A percentile compares a stretch with the other conserved stretches of the same genome.
These are phyloP conservation scores for Orthochromis malagaraziensis DNA, from an alignment of 2,113 vertebrate genomes.

Conservation along the genomic window DNA sequence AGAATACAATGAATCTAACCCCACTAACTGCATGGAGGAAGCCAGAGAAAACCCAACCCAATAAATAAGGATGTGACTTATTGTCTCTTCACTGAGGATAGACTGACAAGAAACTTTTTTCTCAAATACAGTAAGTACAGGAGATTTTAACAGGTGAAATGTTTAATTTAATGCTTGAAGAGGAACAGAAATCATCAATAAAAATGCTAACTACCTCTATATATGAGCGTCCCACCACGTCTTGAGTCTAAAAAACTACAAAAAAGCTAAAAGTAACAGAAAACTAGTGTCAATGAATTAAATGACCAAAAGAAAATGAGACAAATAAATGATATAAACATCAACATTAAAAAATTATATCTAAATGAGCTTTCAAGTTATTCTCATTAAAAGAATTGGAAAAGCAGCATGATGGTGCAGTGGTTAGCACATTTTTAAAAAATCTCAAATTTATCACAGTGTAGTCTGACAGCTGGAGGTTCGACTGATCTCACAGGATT, in stretches of 20 bases:
- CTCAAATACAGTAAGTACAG: neutral
- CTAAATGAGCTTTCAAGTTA: neutral
- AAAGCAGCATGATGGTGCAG: neutral
- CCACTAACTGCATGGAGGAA: neutral
- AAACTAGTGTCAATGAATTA: neutral
- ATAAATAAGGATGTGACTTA: neutral
- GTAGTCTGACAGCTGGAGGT: neutral
- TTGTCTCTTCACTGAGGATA: neutral
- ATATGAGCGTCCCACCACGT: rapidly evolving
- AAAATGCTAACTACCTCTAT: neutral
- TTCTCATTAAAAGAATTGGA: neutral
- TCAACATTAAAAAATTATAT: neutral
- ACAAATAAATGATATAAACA: neutral
- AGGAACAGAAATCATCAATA: neutral
- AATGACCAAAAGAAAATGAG: neutral
- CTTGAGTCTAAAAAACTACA: neutral
- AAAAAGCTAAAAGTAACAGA: neutral
- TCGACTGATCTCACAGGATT: neutral
- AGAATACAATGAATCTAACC: neutral
- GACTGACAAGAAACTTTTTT: neutral
- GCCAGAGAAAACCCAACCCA: neutral
- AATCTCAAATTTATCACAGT: neutral
- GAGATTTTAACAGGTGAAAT: neutral
- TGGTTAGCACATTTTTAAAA: neutral
- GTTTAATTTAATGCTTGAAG: rapidly evolving